Evolutionary conservation across 2,797 vertebrate genomes (phyloP).

Genomic region (Hippopotamyrus pictus): DNA sequence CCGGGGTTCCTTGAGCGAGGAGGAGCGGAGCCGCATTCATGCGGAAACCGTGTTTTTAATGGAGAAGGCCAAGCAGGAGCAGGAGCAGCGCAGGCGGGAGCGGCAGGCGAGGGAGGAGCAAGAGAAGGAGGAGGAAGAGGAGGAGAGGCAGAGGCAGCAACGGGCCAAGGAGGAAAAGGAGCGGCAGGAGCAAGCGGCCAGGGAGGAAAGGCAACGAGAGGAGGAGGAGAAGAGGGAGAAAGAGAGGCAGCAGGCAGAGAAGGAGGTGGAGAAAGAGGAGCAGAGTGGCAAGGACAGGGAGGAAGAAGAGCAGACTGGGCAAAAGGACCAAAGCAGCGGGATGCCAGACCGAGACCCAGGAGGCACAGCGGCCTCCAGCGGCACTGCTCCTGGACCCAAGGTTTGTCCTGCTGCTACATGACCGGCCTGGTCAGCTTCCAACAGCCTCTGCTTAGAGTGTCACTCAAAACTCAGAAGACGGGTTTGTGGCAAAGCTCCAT

Average conservation of each 20-base stretch:
- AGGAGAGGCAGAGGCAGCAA: slow-evolving; percentile 60
- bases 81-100: slow-evolving; percentile 61
- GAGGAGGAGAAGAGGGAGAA: slow-evolving; percentile 43
- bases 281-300: slow-evolving; percentile 42
- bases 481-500: not conserved
- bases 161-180: slow-evolving; percentile 62
- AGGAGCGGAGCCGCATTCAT: slow-evolving; percentile 70
- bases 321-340: slow-evolving; percentile 54
- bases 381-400: not conserved
- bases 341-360: slow-evolving; percentile 58
- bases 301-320: slow-evolving; percentile 47
- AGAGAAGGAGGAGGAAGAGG: slow-evolving; percentile 37
- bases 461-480: not conserved
- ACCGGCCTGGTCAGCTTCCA: not conserved
- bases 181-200: slow-evolving; percentile 14
- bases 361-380: slow-evolving; percentile 55
- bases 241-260: slow-evolving; percentile 54
- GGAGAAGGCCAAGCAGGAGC: slow-evolving; percentile 72
- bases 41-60: slow-evolving; percentile 58
- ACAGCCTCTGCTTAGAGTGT: not conserved
- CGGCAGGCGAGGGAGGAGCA: slow-evolving; percentile 42
- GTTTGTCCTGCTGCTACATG: not conserved
- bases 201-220: slow-evolving; percentile 32
- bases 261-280: slow-evolving; percentile 38
- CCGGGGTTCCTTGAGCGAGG: slow-evolving; percentile 57